Evolutionary conservation across 2,113 vertebrate species (phyloP).

Genomic region (Eolophus roseicapilla): DNA sequence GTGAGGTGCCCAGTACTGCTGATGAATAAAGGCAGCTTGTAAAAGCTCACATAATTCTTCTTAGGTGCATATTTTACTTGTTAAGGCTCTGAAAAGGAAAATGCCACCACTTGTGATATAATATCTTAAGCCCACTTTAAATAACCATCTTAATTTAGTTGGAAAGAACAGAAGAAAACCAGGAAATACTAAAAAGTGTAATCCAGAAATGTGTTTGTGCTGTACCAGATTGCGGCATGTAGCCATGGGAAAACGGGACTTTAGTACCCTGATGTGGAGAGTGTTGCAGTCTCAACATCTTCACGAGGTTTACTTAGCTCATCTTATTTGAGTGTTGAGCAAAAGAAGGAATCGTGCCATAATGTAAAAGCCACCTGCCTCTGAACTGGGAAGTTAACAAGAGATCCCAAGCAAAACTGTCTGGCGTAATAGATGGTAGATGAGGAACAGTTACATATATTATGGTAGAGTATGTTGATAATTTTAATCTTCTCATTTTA

Average conservation of each 20-base stretch:
- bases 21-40: not conserved
- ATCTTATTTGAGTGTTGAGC: not conserved
- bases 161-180: not conserved
- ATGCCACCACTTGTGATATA: not conserved
- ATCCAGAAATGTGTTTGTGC: not conserved
- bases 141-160: not conserved
- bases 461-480: not conserved
- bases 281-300: not conserved
- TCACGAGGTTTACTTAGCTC: not conserved
- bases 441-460: not conserved
- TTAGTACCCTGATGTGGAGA: not conserved
- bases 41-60: not conserved
- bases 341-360: accelerated
- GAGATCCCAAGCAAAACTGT: not conserved
- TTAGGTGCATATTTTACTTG: not conserved
- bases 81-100: not conserved
- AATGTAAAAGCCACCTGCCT: not conserved
- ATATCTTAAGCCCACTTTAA: not conserved
- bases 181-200: not conserved
- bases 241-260: not conserved
- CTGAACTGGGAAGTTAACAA: not conserved
- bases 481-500: conserved; percentile 22
- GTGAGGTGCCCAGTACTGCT: not conserved
- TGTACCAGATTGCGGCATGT: not conserved
- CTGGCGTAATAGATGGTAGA: not conserved